phyloP scores from a whole-genome alignment of 1,140 invertebrate species.

The Drosophila leontia region DNA sequence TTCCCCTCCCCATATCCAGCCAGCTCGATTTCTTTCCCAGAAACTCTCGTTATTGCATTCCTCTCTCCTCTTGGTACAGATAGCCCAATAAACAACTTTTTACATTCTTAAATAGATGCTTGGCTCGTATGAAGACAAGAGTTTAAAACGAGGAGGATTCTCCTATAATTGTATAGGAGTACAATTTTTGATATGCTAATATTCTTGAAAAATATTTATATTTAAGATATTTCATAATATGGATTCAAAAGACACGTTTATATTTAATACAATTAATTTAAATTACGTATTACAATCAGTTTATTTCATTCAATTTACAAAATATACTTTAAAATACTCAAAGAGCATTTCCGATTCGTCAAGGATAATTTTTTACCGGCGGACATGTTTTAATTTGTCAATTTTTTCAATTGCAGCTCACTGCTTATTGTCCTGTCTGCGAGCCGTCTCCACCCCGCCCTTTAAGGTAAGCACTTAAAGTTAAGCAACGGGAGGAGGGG shows the following conservation, averaged over 20 bases:
- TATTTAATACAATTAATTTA: not conserved
- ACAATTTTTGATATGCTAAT: too few relatives aligned
- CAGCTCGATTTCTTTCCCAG: not conserved
- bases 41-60: conserved; percentile 2
- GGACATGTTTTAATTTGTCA: conserved; percentile 31
- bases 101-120: not conserved
- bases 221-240: too few relatives aligned
- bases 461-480: conserved; percentile 47
- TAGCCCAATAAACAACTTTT: conserved; percentile 9
- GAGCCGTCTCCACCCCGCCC: not conserved
- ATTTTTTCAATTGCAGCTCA: conserved; percentile 45
- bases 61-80: not conserved
- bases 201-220: too few relatives aligned
- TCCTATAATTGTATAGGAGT: too few relatives aligned
- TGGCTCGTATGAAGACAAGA: not conserved
- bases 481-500: conserved; percentile 11
- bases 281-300: too few relatives aligned
- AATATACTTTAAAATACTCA: not conserved
- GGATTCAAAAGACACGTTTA: not conserved
- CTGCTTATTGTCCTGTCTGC: conserved; percentile 31
- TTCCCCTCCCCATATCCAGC: not conserved
- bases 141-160: not conserved
- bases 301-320: too few relatives aligned
- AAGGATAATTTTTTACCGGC: too few relatives aligned
- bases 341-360: conserved; percentile 5